Conservation (phyloP, 2,797 vertebrate genomes). For the Atherinosoma microstoma region DNA sequence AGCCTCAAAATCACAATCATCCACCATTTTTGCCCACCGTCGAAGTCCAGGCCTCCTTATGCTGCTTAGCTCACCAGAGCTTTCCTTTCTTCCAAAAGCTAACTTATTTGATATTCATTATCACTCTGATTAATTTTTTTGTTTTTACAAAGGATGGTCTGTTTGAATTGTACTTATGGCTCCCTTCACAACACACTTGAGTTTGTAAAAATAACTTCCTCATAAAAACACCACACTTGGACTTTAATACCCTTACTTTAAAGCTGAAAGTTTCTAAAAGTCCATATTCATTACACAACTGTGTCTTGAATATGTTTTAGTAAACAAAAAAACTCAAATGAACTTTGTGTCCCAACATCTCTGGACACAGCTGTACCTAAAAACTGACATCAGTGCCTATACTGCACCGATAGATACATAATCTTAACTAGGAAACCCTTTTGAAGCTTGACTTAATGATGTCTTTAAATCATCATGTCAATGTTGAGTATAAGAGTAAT, state of each 20-base stretch:
- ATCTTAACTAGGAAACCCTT: not conserved
- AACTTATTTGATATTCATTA: too few species aligned
- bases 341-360: not conserved
- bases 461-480: not conserved
- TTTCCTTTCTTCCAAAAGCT: not conserved
- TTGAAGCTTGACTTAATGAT: not conserved
- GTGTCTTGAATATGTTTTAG: not conserved
- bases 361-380: not conserved
- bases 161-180: not conserved
- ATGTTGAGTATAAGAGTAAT: not conserved
- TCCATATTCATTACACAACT: not conserved
- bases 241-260: not conserved
- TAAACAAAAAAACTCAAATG: not conserved
- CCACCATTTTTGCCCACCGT: not conserved
- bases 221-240: not conserved
- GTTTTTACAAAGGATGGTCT: not conserved
- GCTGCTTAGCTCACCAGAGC: not conserved
- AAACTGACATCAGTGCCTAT: not conserved
- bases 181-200: not conserved
- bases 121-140: too few species aligned
- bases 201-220: not conserved
- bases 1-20: not conserved
- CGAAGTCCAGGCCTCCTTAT: not conserved
- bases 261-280: not conserved
- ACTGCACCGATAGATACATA: slow-evolving; percentile 4